A percentile compares a stretch with the other conserved stretches of the same genome.
phyloP scores from a whole-genome alignment of 2,888 invertebrate genomes.

The Nineta flava region DNA sequence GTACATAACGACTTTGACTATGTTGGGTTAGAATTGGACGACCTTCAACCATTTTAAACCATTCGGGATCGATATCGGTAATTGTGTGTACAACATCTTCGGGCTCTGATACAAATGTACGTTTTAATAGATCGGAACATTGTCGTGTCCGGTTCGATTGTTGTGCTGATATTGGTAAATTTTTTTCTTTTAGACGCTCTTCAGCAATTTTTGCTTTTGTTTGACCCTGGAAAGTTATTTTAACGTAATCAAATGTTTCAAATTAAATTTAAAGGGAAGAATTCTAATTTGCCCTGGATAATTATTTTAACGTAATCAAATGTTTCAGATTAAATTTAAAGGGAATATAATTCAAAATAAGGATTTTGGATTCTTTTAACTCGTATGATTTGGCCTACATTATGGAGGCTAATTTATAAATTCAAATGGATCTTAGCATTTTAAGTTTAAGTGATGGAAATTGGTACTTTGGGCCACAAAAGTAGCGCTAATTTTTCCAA shows the following conservation, averaged over 20 bases:
- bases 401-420: no score
- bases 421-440: no score
- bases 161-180: slow-evolving; percentile 20
- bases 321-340: no score
- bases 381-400: no score
- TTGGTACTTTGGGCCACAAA: no score
- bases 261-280: not conserved
- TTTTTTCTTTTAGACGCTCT: slow-evolving; percentile 15
- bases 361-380: no score
- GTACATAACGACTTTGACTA: slow-evolving; percentile 39
- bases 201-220: not conserved
- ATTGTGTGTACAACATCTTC: slow-evolving; percentile 38
- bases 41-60: slow-evolving; percentile 44
- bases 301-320: no score
- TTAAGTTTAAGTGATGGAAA: no score
- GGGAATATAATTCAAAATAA: not conserved
- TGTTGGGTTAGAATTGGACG: slow-evolving; percentile 40
- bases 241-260: no score
- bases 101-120: slow-evolving; percentile 39
- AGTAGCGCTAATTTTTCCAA: no score
- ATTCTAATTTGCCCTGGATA: not conserved
- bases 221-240: no score
- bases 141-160: slow-evolving; percentile 22
- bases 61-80: slow-evolving; percentile 47
- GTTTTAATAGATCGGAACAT: slow-evolving; percentile 34